Percentiles rank a stretch among this genome's conserved stretches.
These are phyloP conservation scores for Rhabdophis nuchalis DNA, from an alignment of 2,797 vertebrate species.

Conservation along the genomic window DNA sequence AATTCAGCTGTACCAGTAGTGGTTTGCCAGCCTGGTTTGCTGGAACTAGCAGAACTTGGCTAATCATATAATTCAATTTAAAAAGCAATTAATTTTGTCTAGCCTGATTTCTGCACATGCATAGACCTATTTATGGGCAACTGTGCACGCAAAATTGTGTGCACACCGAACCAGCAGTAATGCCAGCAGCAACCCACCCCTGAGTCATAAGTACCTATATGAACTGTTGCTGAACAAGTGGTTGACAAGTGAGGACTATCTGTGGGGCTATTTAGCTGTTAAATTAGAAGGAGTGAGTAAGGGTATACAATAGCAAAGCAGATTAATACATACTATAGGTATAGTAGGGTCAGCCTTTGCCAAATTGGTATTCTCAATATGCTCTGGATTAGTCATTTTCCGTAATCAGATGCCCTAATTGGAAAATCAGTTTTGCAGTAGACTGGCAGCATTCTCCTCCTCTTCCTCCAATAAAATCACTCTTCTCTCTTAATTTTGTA, in stretches of 20 bases:
- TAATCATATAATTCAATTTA: conserved; percentile 53
- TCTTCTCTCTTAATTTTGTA: neutral
- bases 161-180: too few relatives aligned
- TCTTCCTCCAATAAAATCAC: neutral
- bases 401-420: neutral
- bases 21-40: too few relatives aligned
- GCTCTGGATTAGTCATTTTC: neutral
- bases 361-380: neutral
- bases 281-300: neutral
- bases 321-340: neutral
- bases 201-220: neutral
- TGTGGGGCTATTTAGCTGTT: neutral
- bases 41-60: neutral
- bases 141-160: too few relatives aligned
- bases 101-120: neutral
- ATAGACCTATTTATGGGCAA: too few relatives aligned
- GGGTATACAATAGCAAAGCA: neutral
- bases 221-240: neutral
- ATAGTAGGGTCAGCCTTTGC: neutral
- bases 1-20: too few relatives aligned
- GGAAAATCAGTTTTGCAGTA: neutral
- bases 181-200: too few relatives aligned
- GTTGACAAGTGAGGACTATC: neutral
- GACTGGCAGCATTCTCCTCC: neutral
- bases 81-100: conserved; percentile 36